These are phyloP conservation scores for Acanthurus leucopareius DNA, from an alignment of 2,797 vertebrate genomes.

Conservation along the genomic window DNA sequence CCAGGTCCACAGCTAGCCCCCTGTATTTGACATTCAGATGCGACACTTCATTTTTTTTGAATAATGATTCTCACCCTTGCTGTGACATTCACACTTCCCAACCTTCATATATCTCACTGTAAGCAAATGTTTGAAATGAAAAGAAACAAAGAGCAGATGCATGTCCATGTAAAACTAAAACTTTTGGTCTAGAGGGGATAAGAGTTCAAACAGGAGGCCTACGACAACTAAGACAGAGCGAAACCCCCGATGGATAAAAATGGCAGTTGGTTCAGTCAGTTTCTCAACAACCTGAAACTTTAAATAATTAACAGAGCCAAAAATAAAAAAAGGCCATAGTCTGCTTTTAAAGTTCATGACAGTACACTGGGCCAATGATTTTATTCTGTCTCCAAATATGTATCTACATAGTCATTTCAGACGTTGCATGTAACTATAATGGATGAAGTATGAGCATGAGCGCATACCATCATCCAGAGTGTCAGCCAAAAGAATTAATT, in stretches of 20 bases:
- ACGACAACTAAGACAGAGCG: not conserved
- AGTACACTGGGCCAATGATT: constrained; percentile 44
- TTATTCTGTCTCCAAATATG: constrained; percentile 59
- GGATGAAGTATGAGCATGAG: constrained; percentile 60
- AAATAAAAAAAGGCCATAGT: constrained; percentile 52
- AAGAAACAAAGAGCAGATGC: constrained; percentile 49
- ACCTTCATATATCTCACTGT: constrained; percentile 40
- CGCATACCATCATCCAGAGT: constrained; percentile 52
- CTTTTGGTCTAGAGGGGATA: constrained; percentile 20
- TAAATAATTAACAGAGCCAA: constrained; percentile 30
- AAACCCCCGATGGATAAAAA: constrained; percentile 28
- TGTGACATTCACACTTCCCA: constrained; percentile 70
- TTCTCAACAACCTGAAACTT: constrained; percentile 46
- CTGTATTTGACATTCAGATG: constrained; percentile 79
- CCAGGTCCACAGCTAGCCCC: constrained; percentile 59
- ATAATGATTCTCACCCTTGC: constrained; percentile 76
- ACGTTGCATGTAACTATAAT: constrained; percentile 41
- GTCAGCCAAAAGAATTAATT: constrained; percentile 62
- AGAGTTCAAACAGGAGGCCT: constrained; percentile 37
- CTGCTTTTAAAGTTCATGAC: constrained; percentile 37
- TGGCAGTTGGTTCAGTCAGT: constrained; percentile 34
- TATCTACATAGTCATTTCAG: constrained; percentile 56
- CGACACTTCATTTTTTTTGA: constrained; percentile 54
- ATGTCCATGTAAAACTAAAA: constrained; percentile 21
- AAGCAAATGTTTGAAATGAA: constrained; percentile 60